Evolutionary conservation across 2,113 vertebrate genomes (phyloP).

Genomic region (Cephalopholis sonnerati): DNA sequence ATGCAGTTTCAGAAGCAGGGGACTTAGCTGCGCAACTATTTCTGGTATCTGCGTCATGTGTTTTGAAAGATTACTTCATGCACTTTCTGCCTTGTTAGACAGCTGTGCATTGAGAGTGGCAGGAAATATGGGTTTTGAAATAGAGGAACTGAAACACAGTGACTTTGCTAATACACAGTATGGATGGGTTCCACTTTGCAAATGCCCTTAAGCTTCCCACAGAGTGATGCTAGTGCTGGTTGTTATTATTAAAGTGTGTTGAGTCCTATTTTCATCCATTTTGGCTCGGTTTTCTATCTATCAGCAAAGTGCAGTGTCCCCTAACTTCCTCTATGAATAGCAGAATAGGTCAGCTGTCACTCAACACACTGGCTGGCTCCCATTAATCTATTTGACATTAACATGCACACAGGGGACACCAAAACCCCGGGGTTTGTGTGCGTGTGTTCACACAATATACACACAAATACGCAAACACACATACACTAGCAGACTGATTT

Average conservation of each 20-base stretch:
- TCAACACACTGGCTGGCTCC: conserved; percentile 54
- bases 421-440: conserved; percentile 36
- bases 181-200: conserved; percentile 12
- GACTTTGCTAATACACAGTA: conserved; percentile 9
- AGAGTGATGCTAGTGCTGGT: conserved; percentile 1
- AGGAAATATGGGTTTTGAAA: conserved; percentile 27
- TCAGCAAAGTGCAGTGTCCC: conserved; percentile 51
- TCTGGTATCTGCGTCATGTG: conserved; percentile 32
- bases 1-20: conserved; percentile 19
- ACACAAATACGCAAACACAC: background rate
- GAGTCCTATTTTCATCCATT: conserved; percentile 37
- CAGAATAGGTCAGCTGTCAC: conserved; percentile 82
- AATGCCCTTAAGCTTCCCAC: conserved; percentile 13
- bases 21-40: conserved; percentile 33
- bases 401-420: conserved; percentile 60
- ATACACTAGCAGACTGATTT: conserved; percentile 15
- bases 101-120: background rate
- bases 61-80: conserved; percentile 41
- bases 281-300: background rate
- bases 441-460: conserved; percentile 6
- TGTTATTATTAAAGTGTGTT: conserved; percentile 32
- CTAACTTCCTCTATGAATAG: conserved; percentile 71
- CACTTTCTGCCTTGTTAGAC: conserved; percentile 30
- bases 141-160: conserved; percentile 42
- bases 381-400: conserved; percentile 80